Percentiles rank a stretch among this genome's conserved stretches.
These are phyloP conservation scores for Heteronetta atricapilla DNA, from an alignment of 2,113 vertebrate genomes.

Conservation along the genomic window DNA sequence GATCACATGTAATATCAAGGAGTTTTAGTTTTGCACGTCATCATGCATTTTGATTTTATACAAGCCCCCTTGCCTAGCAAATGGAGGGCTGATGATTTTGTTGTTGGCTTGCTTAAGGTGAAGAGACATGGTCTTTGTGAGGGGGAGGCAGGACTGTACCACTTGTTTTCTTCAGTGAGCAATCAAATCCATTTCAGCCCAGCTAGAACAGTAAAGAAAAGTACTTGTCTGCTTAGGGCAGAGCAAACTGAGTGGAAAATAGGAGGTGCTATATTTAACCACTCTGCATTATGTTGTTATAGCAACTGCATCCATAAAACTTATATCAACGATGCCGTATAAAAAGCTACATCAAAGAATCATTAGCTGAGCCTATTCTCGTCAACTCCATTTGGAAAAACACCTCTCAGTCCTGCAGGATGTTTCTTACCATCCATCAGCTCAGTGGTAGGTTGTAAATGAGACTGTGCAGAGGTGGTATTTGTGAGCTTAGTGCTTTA, in stretches of 20 bases:
- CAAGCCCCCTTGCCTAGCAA: neutral
- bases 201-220: constrained; percentile 35
- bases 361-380: constrained; percentile 54
- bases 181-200: constrained; percentile 34
- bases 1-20: neutral
- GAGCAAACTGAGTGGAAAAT: constrained; percentile 51
- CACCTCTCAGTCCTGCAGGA: constrained; percentile 29
- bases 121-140: neutral
- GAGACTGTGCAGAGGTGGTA: neutral
- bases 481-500: constrained; percentile 9
- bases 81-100: neutral
- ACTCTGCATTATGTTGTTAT: constrained; percentile 71
- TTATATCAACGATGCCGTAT: constrained; percentile 62
- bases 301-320: constrained; percentile 72
- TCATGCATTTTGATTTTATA: constrained; percentile 23
- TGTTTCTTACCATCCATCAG: neutral
- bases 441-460: constrained; percentile 22
- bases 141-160: neutral
- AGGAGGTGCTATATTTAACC: constrained; percentile 66
- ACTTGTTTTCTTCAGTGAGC: neutral
- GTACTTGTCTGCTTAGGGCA: constrained; percentile 26
- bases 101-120: constrained; percentile 4
- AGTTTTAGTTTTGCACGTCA: constrained; percentile 22
- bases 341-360: constrained; percentile 62
- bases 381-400: constrained; percentile 32